Percentiles rank a stretch among this genome's conserved stretches.
These are phyloP conservation scores for Zaprionus taronus DNA, from an alignment of 1,140 invertebrate genomes.

Conservation along the genomic window DNA sequence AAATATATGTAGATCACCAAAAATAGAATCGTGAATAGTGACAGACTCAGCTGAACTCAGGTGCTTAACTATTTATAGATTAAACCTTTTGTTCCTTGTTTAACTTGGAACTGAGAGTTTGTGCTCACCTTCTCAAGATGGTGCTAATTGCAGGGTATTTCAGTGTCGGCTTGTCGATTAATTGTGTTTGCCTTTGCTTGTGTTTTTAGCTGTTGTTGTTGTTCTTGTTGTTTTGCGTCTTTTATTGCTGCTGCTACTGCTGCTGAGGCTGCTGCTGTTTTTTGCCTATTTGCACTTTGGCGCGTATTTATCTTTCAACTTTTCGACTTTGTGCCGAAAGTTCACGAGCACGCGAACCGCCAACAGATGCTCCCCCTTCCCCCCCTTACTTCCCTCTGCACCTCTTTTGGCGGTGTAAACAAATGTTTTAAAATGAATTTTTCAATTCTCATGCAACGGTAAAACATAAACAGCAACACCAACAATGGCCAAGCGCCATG, in stretches of 20 bases:
- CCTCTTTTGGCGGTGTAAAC: slow-evolving; percentile 54
- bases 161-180: slow-evolving; percentile 14
- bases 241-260: slow-evolving; percentile 28
- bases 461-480: slow-evolving; percentile 56
- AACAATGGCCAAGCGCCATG: slow-evolving; percentile 16
- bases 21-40: background rate
- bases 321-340: slow-evolving; percentile 73
- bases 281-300: slow-evolving; percentile 69
- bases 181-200: slow-evolving; percentile 30
- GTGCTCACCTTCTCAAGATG: background rate
- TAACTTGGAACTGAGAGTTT: no score
- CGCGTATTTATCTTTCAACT: slow-evolving; percentile 78
- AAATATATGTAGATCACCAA: background rate
- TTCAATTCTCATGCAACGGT: slow-evolving; percentile 71
- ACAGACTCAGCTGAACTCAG: background rate
- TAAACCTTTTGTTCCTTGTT: background rate
- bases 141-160: slow-evolving; percentile 36
- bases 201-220: slow-evolving; percentile 44
- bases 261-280: slow-evolving; percentile 22
- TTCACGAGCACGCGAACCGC: slow-evolving; percentile 56
- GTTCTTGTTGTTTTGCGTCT: slow-evolving; percentile 53
- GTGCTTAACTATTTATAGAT: background rate
- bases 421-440: slow-evolving; percentile 80
- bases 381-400: no score
- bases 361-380: background rate